A percentile compares a stretch with the other conserved stretches of the same genome.
phyloP scores from a whole-genome alignment of 2,888 invertebrate genomes.

The Drosophila aldrichi region DNA sequence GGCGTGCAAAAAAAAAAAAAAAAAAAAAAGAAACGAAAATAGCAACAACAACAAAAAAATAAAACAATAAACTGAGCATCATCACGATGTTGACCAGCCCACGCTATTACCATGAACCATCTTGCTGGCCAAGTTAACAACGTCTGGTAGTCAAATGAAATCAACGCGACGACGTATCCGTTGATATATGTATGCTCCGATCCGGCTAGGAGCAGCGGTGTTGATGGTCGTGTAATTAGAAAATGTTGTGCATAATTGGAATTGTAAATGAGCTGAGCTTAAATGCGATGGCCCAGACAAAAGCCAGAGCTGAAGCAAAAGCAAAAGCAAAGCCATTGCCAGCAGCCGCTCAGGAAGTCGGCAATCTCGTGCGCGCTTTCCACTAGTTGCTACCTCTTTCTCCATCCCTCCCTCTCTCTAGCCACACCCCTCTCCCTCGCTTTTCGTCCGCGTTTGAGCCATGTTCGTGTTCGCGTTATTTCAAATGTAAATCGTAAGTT shows the following conservation, averaged over 20 bases:
- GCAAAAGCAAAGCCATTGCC: conserved; percentile 18
- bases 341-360: conserved; percentile 66
- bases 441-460: conserved; percentile 12
- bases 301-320: conserved; percentile 4
- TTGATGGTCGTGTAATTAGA: conserved; percentile 81
- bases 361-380: conserved; percentile 70
- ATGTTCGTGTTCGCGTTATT: conserved; percentile 71
- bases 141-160: conserved; percentile 74
- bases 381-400: conserved; percentile 22
- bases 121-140: conserved; percentile 22
- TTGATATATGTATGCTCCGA: conserved; percentile 54
- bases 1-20: conserved; percentile 55
- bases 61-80: conserved; percentile 17
- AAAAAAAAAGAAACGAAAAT: neutral
- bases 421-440: neutral
- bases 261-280: conserved; percentile 78
- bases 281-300: conserved; percentile 31
- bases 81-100: conserved; percentile 66
- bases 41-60: neutral
- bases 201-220: conserved; percentile 38
- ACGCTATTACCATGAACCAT: conserved; percentile 47
- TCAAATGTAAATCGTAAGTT: conserved; percentile 70
- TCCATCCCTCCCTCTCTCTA: neutral
- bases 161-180: conserved; percentile 75
- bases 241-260: conserved; percentile 81